Percentiles rank a stretch among this genome's conserved stretches.
Conservation (phyloP, 2,888 invertebrate genomes). For the Elaeidobius kamerunicus region DNA sequence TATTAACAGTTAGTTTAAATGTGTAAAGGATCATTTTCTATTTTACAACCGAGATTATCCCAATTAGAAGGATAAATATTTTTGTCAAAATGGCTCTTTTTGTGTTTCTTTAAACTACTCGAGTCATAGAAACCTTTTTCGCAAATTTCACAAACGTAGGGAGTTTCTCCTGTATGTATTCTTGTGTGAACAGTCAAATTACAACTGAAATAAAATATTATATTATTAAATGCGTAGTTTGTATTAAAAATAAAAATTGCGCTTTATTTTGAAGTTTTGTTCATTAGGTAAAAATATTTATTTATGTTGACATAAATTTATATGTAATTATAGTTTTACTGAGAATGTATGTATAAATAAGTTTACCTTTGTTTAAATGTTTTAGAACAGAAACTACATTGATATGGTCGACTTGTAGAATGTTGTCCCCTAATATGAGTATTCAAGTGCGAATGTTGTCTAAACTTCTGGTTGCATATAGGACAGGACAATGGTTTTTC, state of each 20-base stretch:
- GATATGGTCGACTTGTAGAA: slow-evolving; percentile 28
- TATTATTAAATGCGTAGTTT: too few relatives aligned
- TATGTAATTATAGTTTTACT: neutral
- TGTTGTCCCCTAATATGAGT: slow-evolving; percentile 41
- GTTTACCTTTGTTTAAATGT: slow-evolving; percentile 42
- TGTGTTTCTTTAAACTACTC: slow-evolving; percentile 31
- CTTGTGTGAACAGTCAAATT: slow-evolving; percentile 47
- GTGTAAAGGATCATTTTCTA: neutral
- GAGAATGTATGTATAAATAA: neutral
- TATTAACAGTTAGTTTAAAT: neutral
- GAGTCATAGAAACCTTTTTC: slow-evolving; percentile 48
- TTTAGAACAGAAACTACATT: slow-evolving; percentile 35
- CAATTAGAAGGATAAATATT: neutral
- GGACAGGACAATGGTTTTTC: slow-evolving; percentile 45
- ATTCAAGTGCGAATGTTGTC: slow-evolving; percentile 40
- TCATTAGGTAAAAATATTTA: too few relatives aligned
- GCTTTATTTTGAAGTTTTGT: too few relatives aligned
- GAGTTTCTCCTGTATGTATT: slow-evolving; percentile 47
- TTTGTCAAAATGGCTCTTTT: slow-evolving; percentile 20
- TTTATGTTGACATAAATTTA: too few relatives aligned
- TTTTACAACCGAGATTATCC: slow-evolving; percentile 1
- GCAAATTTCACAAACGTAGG: slow-evolving; percentile 48
- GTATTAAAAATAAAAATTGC: too few relatives aligned
- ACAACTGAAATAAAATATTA: slow-evolving; percentile 38
- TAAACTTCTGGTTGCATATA: slow-evolving; percentile 45